These are phyloP conservation scores for Spilosoma lubricipeda DNA, from an alignment of 2,888 invertebrate genomes.

Conservation along the genomic window DNA sequence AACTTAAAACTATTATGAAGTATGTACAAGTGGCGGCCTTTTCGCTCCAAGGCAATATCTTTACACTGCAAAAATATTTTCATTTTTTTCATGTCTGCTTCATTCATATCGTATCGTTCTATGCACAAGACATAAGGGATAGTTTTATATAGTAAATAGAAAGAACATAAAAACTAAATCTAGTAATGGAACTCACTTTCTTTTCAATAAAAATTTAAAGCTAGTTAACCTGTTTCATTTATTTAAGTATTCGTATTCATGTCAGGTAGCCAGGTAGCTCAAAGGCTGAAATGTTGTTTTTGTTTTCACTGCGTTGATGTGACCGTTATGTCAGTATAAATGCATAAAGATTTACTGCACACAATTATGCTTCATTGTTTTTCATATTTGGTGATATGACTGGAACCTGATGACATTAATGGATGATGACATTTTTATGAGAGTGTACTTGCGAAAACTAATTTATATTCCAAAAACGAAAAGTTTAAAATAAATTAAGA, in stretches of 20 bases:
- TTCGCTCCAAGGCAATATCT: no score
- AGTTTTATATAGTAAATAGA: neutral
- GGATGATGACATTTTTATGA: neutral
- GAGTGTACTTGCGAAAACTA: neutral
- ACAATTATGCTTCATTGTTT: conserved; percentile 4
- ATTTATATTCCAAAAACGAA: neutral
- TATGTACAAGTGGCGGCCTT: no score
- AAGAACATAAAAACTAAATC: neutral
- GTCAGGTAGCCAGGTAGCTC: neutral
- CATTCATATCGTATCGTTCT: neutral
- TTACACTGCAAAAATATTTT: no score
- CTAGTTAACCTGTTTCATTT: neutral
- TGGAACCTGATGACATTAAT: neutral
- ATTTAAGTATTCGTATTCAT: neutral
- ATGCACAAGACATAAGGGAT: neutral
- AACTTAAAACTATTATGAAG: no score
- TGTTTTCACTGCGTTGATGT: neutral
- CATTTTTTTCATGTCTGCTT: no score
- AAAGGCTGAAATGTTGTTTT: neutral
- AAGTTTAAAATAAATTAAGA: no score
- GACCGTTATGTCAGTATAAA: neutral
- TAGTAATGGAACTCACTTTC: neutral
- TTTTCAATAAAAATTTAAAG: neutral
- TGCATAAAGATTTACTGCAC: neutral
- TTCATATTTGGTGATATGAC: neutral